Evolutionary conservation across 2,888 invertebrate species (phyloP).

Genomic region (Pyrocoelia pectoralis): DNA sequence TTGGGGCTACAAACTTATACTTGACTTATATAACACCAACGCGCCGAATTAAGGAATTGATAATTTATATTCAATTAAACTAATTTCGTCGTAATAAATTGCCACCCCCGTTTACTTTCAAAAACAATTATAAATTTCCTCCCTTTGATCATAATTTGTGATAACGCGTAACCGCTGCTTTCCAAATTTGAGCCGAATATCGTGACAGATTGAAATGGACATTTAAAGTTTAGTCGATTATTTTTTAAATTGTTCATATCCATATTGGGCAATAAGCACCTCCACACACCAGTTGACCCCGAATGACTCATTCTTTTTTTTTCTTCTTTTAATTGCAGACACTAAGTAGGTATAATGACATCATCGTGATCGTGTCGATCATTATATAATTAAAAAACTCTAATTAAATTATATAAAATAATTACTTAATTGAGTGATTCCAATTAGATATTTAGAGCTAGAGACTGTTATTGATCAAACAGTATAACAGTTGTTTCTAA

Average conservation of each 20-base stretch:
- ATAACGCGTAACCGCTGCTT: too few relatives aligned
- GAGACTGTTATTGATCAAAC: background rate
- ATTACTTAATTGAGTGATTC: background rate
- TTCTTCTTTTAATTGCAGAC: background rate
- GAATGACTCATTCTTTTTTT: conserved; percentile 27
- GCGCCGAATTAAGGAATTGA: conserved; percentile 22
- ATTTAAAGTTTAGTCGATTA: background rate
- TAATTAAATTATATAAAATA: background rate
- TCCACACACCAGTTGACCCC: conserved; percentile 28
- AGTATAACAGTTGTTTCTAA: background rate
- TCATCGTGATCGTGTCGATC: background rate
- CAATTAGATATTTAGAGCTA: background rate
- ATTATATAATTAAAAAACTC: background rate
- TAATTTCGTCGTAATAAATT: conserved; percentile 1
- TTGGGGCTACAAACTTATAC: conserved; percentile 18
- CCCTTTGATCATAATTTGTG: too few relatives aligned
- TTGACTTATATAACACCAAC: conserved; percentile 26
- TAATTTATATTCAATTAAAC: conserved; percentile 17
- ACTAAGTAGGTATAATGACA: conserved; percentile 7
- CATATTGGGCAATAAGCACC: conserved; percentile 32
- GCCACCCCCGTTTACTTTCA: background rate
- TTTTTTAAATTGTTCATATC: conserved; percentile 18
- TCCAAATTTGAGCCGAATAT: too few relatives aligned
- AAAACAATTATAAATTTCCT: background rate
- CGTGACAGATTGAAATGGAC: background rate